Percentiles rank a stretch among this genome's conserved stretches.
phyloP scores from a whole-genome alignment of 2,113 vertebrate genomes.

The Rhabdornis inornatus region DNA sequence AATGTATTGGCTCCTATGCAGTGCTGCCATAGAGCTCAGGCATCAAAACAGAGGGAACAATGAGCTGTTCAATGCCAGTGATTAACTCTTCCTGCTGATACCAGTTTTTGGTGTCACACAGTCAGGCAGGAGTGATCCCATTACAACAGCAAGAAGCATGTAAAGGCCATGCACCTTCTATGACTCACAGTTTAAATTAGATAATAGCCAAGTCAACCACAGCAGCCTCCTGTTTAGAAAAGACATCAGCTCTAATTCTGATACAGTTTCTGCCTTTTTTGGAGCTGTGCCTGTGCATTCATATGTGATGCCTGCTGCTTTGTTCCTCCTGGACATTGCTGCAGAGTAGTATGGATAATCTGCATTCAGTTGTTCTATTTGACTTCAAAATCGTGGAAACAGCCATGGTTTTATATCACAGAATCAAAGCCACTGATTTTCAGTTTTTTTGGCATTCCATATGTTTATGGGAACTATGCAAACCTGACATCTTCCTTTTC shows the following conservation, averaged over 20 bases:
- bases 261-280: neutral
- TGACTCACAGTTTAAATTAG: neutral
- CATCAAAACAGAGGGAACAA: neutral
- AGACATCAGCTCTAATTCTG: neutral
- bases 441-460: neutral
- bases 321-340: neutral
- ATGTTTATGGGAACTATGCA: neutral
- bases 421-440: neutral
- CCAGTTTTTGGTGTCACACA: neutral
- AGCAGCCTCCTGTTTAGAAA: neutral
- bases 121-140: neutral
- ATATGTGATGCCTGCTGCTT: neutral
- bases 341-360: neutral
- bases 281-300: neutral
- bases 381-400: neutral
- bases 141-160: neutral
- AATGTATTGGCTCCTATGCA: accelerated
- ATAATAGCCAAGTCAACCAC: neutral
- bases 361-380: neutral
- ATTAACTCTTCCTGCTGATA: neutral
- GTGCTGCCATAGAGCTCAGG: neutral
- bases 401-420: neutral
- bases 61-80: neutral
- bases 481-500: neutral
- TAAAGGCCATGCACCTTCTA: neutral